These are phyloP conservation scores for Portevinia maculata DNA, from an alignment of 2,888 invertebrate species.

Conservation along the genomic window DNA sequence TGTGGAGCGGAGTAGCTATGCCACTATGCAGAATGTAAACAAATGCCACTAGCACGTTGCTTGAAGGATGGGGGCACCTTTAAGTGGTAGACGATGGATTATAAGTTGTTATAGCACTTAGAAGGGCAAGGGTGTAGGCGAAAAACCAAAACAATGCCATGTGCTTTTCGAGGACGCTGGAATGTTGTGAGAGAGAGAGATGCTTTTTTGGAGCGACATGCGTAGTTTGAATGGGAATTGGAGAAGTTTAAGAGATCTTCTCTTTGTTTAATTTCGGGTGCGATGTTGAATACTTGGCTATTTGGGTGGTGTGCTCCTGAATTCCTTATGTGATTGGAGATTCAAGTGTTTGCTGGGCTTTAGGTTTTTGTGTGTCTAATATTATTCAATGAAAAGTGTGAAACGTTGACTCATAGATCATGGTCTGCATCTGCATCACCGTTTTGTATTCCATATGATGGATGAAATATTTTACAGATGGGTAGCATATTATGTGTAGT, in stretches of 20 bases:
- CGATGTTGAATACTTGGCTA: not conserved
- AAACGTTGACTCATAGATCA: no score
- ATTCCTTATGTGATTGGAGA: not conserved
- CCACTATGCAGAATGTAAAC: slow-evolving; percentile 53
- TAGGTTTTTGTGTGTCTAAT: not conserved
- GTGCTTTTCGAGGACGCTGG: slow-evolving; percentile 65
- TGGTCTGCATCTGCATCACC: no score
- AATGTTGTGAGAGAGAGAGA: slow-evolving; percentile 10
- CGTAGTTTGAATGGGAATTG: slow-evolving; percentile 30
- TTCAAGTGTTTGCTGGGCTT: slow-evolving; percentile 51
- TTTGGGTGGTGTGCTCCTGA: not conserved
- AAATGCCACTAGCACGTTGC: slow-evolving; percentile 36
- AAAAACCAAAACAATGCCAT: slow-evolving; percentile 71
- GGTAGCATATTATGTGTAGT: no score
- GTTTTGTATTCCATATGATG: no score
- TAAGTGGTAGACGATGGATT: slow-evolving; percentile 47
- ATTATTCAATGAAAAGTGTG: no score
- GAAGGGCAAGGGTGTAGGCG: slow-evolving; percentile 62
- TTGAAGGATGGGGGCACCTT: slow-evolving; percentile 2
- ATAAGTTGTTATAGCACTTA: slow-evolving; percentile 17
- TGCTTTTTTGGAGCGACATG: slow-evolving; percentile 36
- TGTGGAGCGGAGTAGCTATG: slow-evolving; percentile 17
- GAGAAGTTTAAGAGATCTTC: slow-evolving; percentile 39
- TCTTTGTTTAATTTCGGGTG: not conserved
- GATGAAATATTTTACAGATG: no score